phyloP scores from a whole-genome alignment of 2,113 vertebrate genomes.

The Leptosomus discolor region DNA sequence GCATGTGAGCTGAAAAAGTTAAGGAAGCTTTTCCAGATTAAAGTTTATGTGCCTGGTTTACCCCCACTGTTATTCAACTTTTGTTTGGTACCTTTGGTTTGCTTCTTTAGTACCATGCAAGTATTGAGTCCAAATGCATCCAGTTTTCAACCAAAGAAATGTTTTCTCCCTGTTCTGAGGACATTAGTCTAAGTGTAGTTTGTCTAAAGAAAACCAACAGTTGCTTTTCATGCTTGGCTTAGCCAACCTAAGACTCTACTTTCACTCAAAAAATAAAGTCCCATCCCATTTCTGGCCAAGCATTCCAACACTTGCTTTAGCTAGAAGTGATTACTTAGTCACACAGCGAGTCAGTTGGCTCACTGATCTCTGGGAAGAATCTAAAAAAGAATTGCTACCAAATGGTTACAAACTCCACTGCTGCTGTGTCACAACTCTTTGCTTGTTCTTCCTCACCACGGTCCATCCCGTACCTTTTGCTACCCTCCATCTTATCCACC shows the following conservation, averaged over 20 bases:
- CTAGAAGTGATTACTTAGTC: background rate
- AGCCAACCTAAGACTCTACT: background rate
- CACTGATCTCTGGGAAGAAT: background rate
- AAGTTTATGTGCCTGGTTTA: background rate
- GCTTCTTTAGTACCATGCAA: background rate
- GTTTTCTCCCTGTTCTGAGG: background rate
- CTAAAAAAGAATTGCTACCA: background rate
- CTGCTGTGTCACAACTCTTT: background rate
- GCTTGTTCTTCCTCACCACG: background rate
- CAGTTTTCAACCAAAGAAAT: background rate
- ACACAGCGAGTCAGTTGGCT: background rate
- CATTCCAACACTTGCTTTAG: background rate
- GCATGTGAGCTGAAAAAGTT: background rate
- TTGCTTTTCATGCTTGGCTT: background rate
- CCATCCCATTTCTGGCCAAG: background rate
- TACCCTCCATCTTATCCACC: background rate
- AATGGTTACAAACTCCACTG: background rate
- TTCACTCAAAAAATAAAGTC: background rate
- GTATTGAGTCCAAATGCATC: background rate
- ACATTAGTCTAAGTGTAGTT: background rate
- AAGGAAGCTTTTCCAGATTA: background rate
- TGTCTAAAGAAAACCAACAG: background rate
- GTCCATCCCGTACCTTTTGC: background rate
- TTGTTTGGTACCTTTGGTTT: background rate
- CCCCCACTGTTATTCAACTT: background rate